Conservation (phyloP, 1,140 invertebrate species). For the Acarapis woodi region DNA sequence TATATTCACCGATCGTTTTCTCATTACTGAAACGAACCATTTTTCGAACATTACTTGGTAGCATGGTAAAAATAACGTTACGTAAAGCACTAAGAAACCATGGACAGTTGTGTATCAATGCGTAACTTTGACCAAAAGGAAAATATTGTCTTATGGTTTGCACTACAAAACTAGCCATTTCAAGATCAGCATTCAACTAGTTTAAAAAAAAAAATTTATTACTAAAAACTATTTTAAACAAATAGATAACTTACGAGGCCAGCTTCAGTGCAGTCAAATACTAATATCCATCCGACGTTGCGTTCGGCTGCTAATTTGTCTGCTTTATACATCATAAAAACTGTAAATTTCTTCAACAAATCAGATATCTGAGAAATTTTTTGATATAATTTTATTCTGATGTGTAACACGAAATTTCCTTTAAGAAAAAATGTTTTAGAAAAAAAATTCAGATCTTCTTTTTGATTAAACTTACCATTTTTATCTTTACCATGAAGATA, state of each 20-base stretch:
- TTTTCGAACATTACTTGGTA: slow-evolving; percentile 1
- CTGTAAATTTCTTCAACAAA: slow-evolving; percentile 1
- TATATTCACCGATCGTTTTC: slow-evolving; percentile 3
- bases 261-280: slow-evolving; percentile 6
- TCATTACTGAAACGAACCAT: slow-evolving; percentile 2
- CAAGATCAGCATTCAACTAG: slow-evolving; percentile 6
- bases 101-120: slow-evolving; percentile 3
- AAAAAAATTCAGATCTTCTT: no score
- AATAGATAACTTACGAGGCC: no score
- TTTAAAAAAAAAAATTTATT: no score
- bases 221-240: no score
- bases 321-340: slow-evolving; percentile 1
- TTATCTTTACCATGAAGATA: not conserved
- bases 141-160: slow-evolving; percentile 5
- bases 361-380: not conserved
- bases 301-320: not conserved
- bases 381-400: slow-evolving; percentile 2
- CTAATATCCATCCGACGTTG: slow-evolving; percentile 1
- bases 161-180: slow-evolving; percentile 3
- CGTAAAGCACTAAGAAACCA: slow-evolving; percentile 3
- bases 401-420: slow-evolving; percentile 5
- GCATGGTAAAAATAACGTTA: not conserved
- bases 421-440: no score
- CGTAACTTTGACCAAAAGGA: slow-evolving; percentile 4
- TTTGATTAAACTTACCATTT: no score